Evolutionary conservation across 2,797 vertebrate species (phyloP).

Genomic region (Tragelaphus oryx): DNA sequence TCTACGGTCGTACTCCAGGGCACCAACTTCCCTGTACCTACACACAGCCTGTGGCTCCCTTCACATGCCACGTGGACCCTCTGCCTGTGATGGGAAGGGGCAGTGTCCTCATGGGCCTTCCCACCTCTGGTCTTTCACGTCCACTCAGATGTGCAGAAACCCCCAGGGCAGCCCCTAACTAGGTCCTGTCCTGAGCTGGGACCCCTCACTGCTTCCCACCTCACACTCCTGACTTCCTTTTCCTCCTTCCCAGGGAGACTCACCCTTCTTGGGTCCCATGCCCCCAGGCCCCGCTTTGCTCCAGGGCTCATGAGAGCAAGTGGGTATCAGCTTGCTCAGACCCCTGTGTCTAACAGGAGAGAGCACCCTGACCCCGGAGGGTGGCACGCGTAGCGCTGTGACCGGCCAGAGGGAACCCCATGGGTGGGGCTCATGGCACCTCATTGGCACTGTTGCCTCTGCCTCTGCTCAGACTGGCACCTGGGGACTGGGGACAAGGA

Average conservation of each 20-base stretch:
- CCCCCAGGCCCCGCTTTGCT: not conserved
- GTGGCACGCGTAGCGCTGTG: not conserved
- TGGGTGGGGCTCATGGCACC: not conserved
- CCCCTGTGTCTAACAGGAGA: not conserved
- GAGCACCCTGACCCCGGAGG: not conserved
- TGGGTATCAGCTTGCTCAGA: not conserved
- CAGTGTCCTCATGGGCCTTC: not conserved
- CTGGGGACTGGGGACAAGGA: not conserved
- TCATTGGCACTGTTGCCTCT: not conserved
- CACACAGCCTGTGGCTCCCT: not conserved
- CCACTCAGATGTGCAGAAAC: not conserved
- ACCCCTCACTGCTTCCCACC: too few relatives aligned
- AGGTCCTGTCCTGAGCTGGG: not conserved
- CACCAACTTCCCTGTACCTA: not conserved
- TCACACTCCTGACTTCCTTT: not conserved
- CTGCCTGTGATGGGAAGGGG: not conserved
- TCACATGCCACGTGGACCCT: too few relatives aligned
- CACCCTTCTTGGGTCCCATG: not conserved
- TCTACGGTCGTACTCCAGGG: too few relatives aligned
- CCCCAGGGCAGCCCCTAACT: not conserved
- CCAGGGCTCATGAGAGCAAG: not conserved
- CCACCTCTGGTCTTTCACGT: not conserved
- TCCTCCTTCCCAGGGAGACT: not conserved
- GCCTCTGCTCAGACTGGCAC: not conserved
- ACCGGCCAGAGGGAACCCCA: not conserved